Evolutionary conservation across 2,797 vertebrate genomes (phyloP).

Genomic region (Ciconia nigra): DNA sequence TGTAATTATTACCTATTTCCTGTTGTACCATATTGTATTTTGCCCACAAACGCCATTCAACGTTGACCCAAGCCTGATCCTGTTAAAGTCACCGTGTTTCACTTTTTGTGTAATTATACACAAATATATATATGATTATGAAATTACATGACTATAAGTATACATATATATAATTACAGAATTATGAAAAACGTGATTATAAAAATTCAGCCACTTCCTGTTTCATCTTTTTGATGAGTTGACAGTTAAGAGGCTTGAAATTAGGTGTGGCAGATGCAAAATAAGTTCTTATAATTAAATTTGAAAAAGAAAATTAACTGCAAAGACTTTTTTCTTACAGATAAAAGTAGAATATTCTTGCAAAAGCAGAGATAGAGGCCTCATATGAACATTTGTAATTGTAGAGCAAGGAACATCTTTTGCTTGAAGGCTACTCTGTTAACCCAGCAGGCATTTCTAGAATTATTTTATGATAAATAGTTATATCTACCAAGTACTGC

Average conservation of each 20-base stretch:
- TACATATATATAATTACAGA: too few species aligned
- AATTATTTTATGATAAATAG: slow-evolving; percentile 16
- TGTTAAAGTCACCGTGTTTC: neutral
- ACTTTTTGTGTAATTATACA: neutral
- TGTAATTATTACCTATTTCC: too few species aligned
- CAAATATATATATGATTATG: too few species aligned
- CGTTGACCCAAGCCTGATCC: neutral
- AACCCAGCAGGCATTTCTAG: neutral
- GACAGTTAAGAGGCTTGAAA: neutral
- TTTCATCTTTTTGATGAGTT: neutral
- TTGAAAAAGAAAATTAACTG: neutral
- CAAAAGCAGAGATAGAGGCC: neutral
- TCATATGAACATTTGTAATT: neutral
- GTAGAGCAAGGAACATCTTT: neutral
- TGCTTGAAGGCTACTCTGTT: neutral
- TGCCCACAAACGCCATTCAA: too few species aligned
- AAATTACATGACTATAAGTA: too few species aligned
- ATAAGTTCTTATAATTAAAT: neutral
- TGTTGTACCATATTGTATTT: too few species aligned
- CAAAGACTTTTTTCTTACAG: neutral
- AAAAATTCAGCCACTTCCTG: neutral
- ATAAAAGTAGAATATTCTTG: neutral
- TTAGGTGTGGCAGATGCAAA: neutral
- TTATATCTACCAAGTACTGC: neutral
- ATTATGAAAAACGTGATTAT: neutral